Evolutionary conservation across 2,888 invertebrate species (phyloP), one percentile per base, ranked within the genome.

Genomic region (Thera obeliscata): DNA sequence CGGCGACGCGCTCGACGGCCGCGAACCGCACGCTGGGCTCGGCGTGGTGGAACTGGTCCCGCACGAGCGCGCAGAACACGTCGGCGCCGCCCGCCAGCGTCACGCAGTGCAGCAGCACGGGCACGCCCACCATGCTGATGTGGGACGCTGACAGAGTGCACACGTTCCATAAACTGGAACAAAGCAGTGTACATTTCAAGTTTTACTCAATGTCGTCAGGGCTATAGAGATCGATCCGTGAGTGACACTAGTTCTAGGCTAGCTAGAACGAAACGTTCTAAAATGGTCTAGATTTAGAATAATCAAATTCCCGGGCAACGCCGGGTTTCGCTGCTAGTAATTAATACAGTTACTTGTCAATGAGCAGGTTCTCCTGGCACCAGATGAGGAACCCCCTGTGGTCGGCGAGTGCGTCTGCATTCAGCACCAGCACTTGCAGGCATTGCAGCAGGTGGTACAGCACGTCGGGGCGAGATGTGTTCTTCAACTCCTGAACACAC

Each of bases 11-110:
- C 90, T 99, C 99, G 49, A 99, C 99, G 43, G 99, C 98, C 57
- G 97, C 96, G 92, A 99, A 99, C 75, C 99, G 94, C 22, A 96
- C 95, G 73, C 96, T 95, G 97, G 99, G 98, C 87, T 98, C 98
- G 7, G 95, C 94, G 83, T 96, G 96, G 77, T 98, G 98, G 91
- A 99, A 99, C 85, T 98, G 97, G 80, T 98, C 97, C 83, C 99
- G 97, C 63, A 99, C 96, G n/a, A 98, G 95, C 74, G 96, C 96
- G 97, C 99, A 99, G 87, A 99, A 98, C 56, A 98, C 97, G 86
- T 99, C 99, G 0, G 98, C 97, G 2, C 99, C 99, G 66, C 97
- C 96, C 0, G 98, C 97, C 71, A 99, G 94, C 0, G 99, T 98
- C 70, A 99, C 96, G 84, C 98, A 98, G 90, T 99, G 99, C 67